Conservation (phyloP, 2,888 invertebrate genomes). For the Drosophila kuntzei region DNA sequence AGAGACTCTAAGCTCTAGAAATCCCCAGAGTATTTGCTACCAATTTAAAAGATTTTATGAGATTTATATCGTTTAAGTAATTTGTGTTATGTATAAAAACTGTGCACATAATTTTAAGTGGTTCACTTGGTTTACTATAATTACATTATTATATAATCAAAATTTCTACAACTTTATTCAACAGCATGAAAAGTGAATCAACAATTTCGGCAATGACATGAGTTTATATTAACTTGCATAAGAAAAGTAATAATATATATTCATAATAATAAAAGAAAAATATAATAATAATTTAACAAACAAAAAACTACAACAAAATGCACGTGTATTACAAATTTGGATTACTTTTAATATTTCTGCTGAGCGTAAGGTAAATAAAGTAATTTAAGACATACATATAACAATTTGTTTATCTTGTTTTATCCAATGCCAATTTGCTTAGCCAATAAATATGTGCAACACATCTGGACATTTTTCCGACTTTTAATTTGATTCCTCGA, state of each 20-base stretch:
- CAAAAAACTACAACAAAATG: conserved; percentile 64
- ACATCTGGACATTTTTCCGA: background rate
- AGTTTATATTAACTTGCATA: conserved; percentile 23
- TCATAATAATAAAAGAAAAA: conserved; percentile 21
- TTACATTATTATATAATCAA: conserved; percentile 39
- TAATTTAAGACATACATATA: background rate
- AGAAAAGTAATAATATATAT: conserved; percentile 24
- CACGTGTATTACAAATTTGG: conserved; percentile 84
- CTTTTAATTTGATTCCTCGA: conserved; percentile 4
- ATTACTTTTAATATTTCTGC: conserved; percentile 83
- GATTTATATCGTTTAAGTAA: conserved; percentile 1
- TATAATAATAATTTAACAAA: conserved; percentile 16
- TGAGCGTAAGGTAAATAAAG: conserved; percentile 83
- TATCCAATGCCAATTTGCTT: conserved; percentile 14
- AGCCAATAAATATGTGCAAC: conserved; percentile 11
- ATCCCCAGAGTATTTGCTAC: background rate
- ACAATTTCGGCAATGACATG: conserved; percentile 43
- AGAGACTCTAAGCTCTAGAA: background rate
- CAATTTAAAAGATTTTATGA: conserved; percentile 1
- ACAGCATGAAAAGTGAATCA: conserved; percentile 44
- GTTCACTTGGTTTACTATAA: conserved; percentile 12
- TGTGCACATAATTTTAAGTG: conserved; percentile 10
- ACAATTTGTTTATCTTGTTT: background rate
- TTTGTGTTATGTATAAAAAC: conserved; percentile 9
- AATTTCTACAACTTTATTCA: conserved; percentile 50